Evolutionary conservation across 2,888 invertebrate genomes (phyloP).

Genomic region (Apeira syringaria): DNA sequence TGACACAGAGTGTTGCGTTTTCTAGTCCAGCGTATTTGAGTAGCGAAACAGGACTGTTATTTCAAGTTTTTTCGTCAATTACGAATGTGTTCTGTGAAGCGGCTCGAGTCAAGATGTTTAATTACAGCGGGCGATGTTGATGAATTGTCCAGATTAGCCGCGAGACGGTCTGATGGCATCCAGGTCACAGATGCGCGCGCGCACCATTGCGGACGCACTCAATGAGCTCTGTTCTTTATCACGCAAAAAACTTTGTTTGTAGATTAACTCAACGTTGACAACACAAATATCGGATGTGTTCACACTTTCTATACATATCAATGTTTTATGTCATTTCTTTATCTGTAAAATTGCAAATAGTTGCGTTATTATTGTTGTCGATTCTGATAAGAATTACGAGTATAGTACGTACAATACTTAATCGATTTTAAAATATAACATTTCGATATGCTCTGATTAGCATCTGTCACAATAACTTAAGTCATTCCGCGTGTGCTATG

Average conservation of each 20-base stretch:
- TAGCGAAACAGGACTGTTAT: slow-evolving; percentile 18
- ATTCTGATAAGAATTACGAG: slow-evolving; percentile 3
- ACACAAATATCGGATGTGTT: slow-evolving; percentile 8
- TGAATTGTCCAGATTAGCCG: slow-evolving; percentile 70
- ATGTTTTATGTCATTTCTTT: slow-evolving; percentile 2
- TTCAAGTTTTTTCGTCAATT: slow-evolving; percentile 21
- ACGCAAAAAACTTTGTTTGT: slow-evolving; percentile 50
- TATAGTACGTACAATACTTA: no score
- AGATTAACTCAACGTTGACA: slow-evolving; percentile 38
- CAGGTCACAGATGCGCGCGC: slow-evolving; percentile 69
- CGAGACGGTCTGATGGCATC: slow-evolving; percentile 69
- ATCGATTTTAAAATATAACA: slow-evolving; percentile 16
- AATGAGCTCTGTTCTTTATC: slow-evolving; percentile 62
- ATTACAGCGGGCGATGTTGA: slow-evolving; percentile 48
- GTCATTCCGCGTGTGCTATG: slow-evolving; percentile 6
- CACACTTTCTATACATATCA: slow-evolving; percentile 13
- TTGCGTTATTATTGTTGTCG: slow-evolving; percentile 5
- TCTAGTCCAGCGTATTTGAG: slow-evolving; percentile 22
- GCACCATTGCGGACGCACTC: slow-evolving; percentile 57
- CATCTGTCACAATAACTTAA: slow-evolving; percentile 18
- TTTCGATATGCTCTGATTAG: slow-evolving; percentile 21
- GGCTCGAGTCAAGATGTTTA: slow-evolving; percentile 29
- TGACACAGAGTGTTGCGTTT: slow-evolving; percentile 18
- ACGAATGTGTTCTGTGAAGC: slow-evolving; percentile 27
- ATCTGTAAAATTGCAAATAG: not conserved